A percentile compares a stretch with the other conserved stretches of the same genome.
Conservation (phyloP, 2,113 vertebrate species). For the Mesocricetus auratus region DNA sequence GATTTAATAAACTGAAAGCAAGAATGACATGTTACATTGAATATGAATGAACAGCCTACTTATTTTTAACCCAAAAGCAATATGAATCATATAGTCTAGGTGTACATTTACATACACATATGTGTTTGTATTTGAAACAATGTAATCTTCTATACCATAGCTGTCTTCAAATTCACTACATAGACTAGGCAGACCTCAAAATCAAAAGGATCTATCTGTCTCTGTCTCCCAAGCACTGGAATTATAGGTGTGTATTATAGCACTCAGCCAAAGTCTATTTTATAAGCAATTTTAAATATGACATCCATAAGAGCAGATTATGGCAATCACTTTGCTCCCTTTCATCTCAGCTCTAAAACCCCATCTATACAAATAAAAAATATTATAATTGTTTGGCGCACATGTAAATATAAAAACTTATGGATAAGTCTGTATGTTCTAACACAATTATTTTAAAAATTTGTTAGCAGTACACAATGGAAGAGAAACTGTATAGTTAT, state of each 20-base stretch:
- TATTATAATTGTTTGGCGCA: neutral
- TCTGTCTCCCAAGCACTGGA: neutral
- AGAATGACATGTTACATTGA: neutral
- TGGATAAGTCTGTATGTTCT: neutral
- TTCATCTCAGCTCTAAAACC: neutral
- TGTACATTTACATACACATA: no score
- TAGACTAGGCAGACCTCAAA: neutral
- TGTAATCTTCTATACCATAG: neutral
- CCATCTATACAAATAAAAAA: neutral
- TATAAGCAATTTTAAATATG: neutral
- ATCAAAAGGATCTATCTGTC: neutral
- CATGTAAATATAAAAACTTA: neutral
- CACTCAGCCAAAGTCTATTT: neutral
- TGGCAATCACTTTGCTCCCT: neutral
- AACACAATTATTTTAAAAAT: neutral
- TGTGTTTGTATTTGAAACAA: neutral
- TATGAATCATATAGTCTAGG: neutral
- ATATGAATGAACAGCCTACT: neutral
- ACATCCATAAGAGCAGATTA: neutral
- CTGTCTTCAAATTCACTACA: neutral
- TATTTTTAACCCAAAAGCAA: neutral
- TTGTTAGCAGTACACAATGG: conserved; percentile 22
- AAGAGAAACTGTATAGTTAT: neutral
- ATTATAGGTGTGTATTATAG: neutral
- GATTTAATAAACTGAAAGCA: neutral